Conservation (phyloP, 2,113 vertebrate genomes). For the Eptesicus fuscus region DNA sequence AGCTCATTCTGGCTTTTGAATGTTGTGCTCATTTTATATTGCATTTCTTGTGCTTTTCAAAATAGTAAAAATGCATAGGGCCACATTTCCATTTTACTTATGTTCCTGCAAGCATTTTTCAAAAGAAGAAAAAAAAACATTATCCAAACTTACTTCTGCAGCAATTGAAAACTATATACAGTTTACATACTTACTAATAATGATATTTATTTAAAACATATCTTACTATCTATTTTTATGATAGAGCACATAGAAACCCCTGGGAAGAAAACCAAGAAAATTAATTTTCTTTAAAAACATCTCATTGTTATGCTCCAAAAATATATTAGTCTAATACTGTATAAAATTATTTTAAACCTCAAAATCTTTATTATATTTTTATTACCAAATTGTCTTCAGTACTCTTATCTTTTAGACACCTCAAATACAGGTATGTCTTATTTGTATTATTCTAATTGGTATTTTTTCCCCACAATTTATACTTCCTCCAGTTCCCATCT, state of each 20-base stretch:
- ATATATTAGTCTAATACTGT: not conserved
- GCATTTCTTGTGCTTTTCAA: not conserved
- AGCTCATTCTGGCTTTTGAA: not conserved
- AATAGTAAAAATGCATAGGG: not conserved
- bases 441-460: not conserved
- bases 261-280: slow-evolving; percentile 17
- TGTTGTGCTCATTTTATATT: not conserved
- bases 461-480: not conserved
- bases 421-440: not conserved
- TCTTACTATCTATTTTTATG: not conserved
- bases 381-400: slow-evolving; percentile 3
- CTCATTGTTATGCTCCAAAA: not conserved
- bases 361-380: not conserved
- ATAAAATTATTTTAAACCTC: not conserved
- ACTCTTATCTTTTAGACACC: not conserved
- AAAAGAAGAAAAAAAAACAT: not conserved
- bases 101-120: not conserved
- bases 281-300: not conserved
- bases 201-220: not conserved
- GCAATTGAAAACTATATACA: not conserved
- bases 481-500: not conserved
- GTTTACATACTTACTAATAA: not conserved
- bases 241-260: slow-evolving; percentile 18
- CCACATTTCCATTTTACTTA: not conserved
- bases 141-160: not conserved